phyloP scores from a whole-genome alignment of 2,113 vertebrate species.

The Seriola aureovittata region DNA sequence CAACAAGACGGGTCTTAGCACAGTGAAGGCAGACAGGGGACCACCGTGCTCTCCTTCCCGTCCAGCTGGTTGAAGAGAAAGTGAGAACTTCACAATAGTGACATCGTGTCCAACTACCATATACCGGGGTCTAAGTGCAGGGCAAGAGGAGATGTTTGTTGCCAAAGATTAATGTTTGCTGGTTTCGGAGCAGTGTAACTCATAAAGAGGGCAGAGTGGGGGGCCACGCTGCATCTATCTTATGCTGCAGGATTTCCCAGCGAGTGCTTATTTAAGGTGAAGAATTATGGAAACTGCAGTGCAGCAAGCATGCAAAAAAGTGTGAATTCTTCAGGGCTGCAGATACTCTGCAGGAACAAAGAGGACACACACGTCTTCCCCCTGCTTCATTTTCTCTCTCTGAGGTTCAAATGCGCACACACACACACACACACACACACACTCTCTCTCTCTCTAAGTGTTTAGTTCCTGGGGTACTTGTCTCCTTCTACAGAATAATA shows the following conservation, averaged over 20 bases:
- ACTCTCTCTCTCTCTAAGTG: not conserved
- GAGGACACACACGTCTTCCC: conserved; percentile 4
- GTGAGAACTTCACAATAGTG: not conserved
- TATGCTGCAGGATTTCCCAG: conserved; percentile 40
- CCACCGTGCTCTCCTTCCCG: not conserved
- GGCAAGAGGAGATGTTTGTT: not conserved
- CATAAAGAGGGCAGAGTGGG: not conserved
- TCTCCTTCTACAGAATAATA: conserved; percentile 12
- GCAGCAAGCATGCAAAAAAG: conserved; percentile 60
- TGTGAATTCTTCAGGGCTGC: conserved; percentile 25
- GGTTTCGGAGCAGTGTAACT: conserved; percentile 6
- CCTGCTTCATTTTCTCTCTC: not conserved
- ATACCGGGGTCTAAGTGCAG: not conserved
- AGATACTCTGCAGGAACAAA: conserved; percentile 36
- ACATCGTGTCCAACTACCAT: not conserved
- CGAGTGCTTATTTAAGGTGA: conserved; percentile 25
- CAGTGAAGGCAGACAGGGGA: not conserved
- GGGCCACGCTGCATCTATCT: not conserved
- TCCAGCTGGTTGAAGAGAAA: not conserved
- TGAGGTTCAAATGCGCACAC: not conserved
- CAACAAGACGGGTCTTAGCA: not conserved
- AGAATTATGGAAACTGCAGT: conserved; percentile 60
- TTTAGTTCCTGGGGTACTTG: conserved; percentile 8
- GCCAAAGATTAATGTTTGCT: conserved; percentile 6
- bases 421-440: not conserved